Evolutionary conservation across 2,888 invertebrate genomes (phyloP), one percentile per base, ranked within the genome.

Genomic region (Lasioglossum lativentre): DNA sequence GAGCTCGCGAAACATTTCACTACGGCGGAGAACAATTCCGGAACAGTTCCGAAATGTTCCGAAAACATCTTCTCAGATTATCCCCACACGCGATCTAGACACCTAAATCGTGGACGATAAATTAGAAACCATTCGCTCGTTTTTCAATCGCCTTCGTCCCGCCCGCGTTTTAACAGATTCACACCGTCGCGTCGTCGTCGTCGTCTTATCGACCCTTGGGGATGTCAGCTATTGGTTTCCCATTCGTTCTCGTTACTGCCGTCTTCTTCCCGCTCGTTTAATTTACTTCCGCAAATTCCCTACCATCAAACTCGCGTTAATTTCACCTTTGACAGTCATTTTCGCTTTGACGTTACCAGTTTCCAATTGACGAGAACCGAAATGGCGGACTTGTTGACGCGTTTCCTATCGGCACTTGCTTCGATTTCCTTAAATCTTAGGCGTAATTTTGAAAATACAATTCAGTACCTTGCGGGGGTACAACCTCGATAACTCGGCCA

Each of bases 241-340:
- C 89, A 86, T 89, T 90, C 78, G 79, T 89, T 83, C 83, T 86
- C 85, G 80, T 88, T 90, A 82, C 74, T 71, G 80, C 71, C 70
- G 72, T 75, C 75, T 81, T 73, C 68, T 63, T 83, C 73, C 59
- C 77, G 38, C 71, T 52, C 76, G 34, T 81, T 81, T 86, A 86
- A 90, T 88, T 80, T 84, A 82, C 75, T 80, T 81, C 6, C 16
- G 40, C 71, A 38, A 59, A 71, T 72, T 38, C 52, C 45, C 42
- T 73, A 70, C 66, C 80, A 89, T 89, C 81, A 83, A 85, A 87
- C 70, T 27, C 79, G 42, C 85, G 71, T 83, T 83, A 87, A 81
- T 82, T 81, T 71, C 47, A 23, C 40, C 81, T 66, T 68, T 59
- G 12, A 19, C 70, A 34, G 42, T 66, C 30, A 27, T 47, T 19